Evolutionary conservation across 2,113 vertebrate species (phyloP), one percentile per base, ranked within the genome.

Genomic region (Amphilophus citrinellus): DNA sequence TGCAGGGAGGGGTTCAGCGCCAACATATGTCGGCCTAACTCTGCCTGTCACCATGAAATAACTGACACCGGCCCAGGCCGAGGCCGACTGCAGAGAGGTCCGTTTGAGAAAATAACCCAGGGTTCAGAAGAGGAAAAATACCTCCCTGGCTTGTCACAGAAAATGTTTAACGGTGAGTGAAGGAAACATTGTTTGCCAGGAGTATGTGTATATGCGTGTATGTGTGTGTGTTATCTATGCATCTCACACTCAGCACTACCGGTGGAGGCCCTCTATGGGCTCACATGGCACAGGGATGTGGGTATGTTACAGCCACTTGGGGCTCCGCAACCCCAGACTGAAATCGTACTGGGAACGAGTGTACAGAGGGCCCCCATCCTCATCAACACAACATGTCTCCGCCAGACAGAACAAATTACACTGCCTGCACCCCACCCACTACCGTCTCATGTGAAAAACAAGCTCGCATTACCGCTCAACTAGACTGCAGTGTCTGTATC

Each of bases 361-460:
- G 87, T 86, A 87, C 80, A 61, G 88, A 85, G 78, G 82, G 24
- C 84, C 89, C 77, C 83, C 62, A 32, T 80, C 87, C 75, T 88
- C 90, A 86, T 89, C 91, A 90, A 88, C 84, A 79, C 79, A 71
- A 89, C 93, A 88, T 84, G 79, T 83, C 89, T 90, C 84, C 37
- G 18, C 86, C 91, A 93, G 93, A 93, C 91, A 91, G 90, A 89
- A 93, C 93, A 89, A 94, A 93, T 91, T 91, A 93, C 91, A 80
- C 80, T 1, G n/a, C 80, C 59, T n/a, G 44, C 57, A 63, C 76
- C 53, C 88, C 56, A n/a, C 66, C 71, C 62, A 14, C 39, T 35
- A 24, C 22, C 18, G 18, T 37, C 77, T 44, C n/a, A 56, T 84
- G 82, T 58, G 9, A 1, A 77, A 91, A 88, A 85, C 79, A 76